Base-by-base conservation (phyloP, 1,140 invertebrate species). In the Teleogryllus occipitalis region DNA sequence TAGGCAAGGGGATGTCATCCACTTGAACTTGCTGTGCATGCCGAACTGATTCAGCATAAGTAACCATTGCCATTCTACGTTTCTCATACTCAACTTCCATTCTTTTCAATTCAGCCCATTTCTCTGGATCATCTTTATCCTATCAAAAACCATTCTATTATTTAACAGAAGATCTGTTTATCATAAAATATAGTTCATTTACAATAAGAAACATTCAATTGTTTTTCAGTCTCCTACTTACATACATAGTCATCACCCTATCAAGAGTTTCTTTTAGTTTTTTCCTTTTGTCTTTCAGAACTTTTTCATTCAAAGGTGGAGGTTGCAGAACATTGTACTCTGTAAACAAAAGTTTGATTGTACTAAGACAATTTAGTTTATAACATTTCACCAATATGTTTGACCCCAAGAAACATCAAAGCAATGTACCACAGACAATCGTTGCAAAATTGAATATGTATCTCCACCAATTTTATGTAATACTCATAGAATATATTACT, bases 71-170 rank as follows among this genome's bases (percentile, higher is more conserved):
- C 84, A 91, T 90, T 84, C 94, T 88, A 84, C 95, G 91, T 84
- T 95, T 94, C 85, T 98, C 96, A 89, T 99, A 99, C 81, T 99
- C 97, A 80, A 92, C 89, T 87, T 98, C 93, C 85, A 96, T 93
- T 81, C 95, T 91, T 85, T 95, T 97, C 14, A 99, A 86, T 82
- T 98, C 97, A 15, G 92, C 89, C 90, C 94, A 97, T 85, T 96
- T 96, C 82, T 98, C 96, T 79, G 95, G 94, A 87, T 99, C 97
- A 88, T 99, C 98, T 90, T 98, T 98, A 84, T 96, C 92, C 95
- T 97, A 83, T 47, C 88, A 83, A 81, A 82, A 83, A 81, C 5
- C 27, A 39, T 39, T 2, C 27, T 39, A 39, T 39, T 39, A 39
- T 39, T 39, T 39, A 39, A 39, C 27, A 1, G 5, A 5, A 39